phyloP scores from a whole-genome alignment of 2,797 vertebrate species.

The Arrhamphus sclerolepis region DNA sequence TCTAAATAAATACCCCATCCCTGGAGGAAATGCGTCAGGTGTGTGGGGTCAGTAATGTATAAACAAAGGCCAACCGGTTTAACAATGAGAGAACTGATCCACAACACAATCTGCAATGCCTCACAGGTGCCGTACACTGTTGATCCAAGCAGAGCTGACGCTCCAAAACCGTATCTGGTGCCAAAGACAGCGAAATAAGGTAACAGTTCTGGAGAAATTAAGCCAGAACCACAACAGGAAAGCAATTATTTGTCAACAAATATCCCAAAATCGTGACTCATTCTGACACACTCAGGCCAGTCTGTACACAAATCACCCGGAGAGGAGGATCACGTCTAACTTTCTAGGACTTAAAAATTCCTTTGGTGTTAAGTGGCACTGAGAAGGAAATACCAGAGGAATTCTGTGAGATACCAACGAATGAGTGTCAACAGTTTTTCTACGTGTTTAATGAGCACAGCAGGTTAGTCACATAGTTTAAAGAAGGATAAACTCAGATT shows the following conservation, averaged over 20 bases:
- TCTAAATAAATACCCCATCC: conserved; percentile 77
- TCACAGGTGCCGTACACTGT: conserved; percentile 37
- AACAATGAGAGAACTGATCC: conserved; percentile 23
- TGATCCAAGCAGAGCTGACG: conserved; percentile 7
- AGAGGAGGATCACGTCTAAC: conserved; percentile 19
- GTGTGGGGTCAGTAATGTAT: conserved; percentile 56
- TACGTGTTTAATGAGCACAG: too few species aligned
- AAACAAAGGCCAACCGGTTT: conserved; percentile 53
- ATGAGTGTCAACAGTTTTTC: too few species aligned
- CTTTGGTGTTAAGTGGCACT: conserved; percentile 27
- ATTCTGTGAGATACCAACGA: conserved; percentile 7
- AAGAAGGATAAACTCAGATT: too few species aligned
- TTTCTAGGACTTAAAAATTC: conserved; percentile 49
- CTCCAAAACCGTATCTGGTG: conserved; percentile 8
- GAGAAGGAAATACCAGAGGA: conserved; percentile 29
- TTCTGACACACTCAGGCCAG: conserved; percentile 35
- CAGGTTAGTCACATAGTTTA: too few species aligned
- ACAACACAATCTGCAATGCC: neutral
- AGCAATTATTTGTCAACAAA: conserved; percentile 59
- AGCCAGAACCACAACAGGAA: conserved; percentile 49
- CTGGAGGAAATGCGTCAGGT: conserved; percentile 71
- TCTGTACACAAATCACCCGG: conserved; percentile 62
- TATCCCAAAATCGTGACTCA: conserved; percentile 65
- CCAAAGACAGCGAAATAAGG: conserved; percentile 20
- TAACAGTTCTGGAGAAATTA: conserved; percentile 9